These are phyloP conservation scores for Dromas ardeola DNA, from an alignment of 2,113 vertebrate species.

Conservation along the genomic window DNA sequence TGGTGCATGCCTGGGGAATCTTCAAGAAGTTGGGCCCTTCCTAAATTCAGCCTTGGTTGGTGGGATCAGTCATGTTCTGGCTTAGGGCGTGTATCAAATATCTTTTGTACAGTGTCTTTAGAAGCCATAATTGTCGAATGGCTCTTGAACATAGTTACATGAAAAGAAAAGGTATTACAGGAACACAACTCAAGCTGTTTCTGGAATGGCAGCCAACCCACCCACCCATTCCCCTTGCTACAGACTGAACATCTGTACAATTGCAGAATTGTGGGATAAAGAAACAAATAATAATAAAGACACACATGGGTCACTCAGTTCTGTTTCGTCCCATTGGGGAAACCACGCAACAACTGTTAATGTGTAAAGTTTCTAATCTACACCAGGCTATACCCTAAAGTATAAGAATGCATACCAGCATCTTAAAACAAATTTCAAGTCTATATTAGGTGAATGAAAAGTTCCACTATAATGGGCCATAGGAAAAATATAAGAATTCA, in stretches of 20 bases:
- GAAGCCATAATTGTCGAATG: background rate
- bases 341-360: background rate
- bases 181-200: background rate
- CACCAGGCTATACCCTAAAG: background rate
- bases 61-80: background rate
- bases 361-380: background rate
- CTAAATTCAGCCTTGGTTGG: background rate
- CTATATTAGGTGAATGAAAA: background rate
- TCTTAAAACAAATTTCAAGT: background rate
- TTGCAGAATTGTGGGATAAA: background rate
- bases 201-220: background rate
- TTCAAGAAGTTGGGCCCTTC: background rate
- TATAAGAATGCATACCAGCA: background rate
- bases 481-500: background rate
- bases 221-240: background rate
- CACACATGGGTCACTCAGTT: background rate
- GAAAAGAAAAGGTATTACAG: background rate
- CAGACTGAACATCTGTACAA: background rate
- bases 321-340: background rate
- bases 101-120: background rate
- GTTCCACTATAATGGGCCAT: background rate
- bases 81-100: background rate
- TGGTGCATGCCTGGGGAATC: background rate
- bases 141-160: background rate
- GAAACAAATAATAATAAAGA: background rate